A percentile compares a stretch with the other conserved stretches of the same genome.
Evolutionary conservation across 2,888 invertebrate species (phyloP).

Genomic region (Torymus tubicola): DNA sequence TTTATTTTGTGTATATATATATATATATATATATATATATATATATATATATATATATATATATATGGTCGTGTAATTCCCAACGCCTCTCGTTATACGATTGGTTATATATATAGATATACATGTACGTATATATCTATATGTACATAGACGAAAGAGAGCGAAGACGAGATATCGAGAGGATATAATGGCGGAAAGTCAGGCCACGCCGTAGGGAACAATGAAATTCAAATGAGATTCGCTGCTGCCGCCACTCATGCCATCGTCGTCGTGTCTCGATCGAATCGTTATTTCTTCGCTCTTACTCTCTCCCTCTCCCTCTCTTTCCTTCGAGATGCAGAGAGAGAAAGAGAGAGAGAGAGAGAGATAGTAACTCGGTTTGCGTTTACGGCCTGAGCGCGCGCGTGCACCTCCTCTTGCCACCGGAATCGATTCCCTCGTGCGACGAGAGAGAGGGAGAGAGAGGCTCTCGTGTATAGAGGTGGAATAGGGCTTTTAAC

Average conservation of each 20-base stretch:
- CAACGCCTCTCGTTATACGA: too few relatives aligned
- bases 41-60: too few relatives aligned
- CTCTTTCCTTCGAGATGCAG: too few relatives aligned
- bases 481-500: neutral
- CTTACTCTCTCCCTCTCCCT: too few relatives aligned
- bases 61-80: too few relatives aligned
- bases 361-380: neutral
- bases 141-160: neutral
- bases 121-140: neutral
- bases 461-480: too few relatives aligned
- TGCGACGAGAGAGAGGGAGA: too few relatives aligned
- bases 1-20: too few relatives aligned
- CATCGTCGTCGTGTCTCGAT: neutral
- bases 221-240: slow-evolving; percentile 35
- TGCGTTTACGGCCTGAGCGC: neutral
- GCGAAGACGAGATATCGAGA: neutral
- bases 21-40: too few relatives aligned
- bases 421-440: neutral
- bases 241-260: neutral
- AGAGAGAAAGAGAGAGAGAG: too few relatives aligned
- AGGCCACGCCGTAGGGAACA: neutral
- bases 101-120: too few relatives aligned
- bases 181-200: neutral
- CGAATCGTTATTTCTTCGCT: slow-evolving; percentile 24
- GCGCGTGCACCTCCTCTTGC: neutral